phyloP scores from a whole-genome alignment of 2,888 invertebrate genomes.

The Harpagoxenus sublaevis region DNA sequence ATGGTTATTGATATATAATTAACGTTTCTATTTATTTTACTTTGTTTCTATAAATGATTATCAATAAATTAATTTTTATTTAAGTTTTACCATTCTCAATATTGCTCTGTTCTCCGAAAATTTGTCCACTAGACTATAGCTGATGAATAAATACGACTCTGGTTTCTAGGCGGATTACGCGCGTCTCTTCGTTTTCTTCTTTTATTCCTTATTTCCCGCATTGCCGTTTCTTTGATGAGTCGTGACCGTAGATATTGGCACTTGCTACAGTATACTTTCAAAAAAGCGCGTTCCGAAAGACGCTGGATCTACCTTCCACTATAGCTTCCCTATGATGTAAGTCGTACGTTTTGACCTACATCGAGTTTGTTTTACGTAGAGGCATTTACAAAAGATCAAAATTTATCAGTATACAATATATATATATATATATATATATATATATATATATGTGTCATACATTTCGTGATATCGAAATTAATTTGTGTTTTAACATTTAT shows the following conservation, averaged over 20 bases:
- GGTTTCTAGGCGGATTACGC: neutral
- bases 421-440: too few species aligned
- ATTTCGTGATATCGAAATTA: neutral
- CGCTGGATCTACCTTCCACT: neutral
- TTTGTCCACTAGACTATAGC: neutral
- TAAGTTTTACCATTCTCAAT: neutral
- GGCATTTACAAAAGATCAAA: neutral
- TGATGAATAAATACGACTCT: constrained; percentile 9
- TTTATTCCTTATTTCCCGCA: constrained; percentile 34
- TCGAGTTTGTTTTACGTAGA: constrained; percentile 2
- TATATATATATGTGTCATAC: neutral
- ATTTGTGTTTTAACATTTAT: constrained; percentile 7
- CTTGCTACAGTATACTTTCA: constrained; percentile 48
- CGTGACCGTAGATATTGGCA: constrained; percentile 26
- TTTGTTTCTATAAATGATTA: neutral
- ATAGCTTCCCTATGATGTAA: neutral
- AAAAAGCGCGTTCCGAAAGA: constrained; percentile 39
- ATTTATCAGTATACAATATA: neutral
- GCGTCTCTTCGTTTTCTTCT: neutral
- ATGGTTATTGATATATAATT: neutral
- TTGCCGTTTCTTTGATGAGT: constrained; percentile 57
- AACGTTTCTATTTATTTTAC: neutral
- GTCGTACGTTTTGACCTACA: constrained; percentile 1
- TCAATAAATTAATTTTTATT: constrained; percentile 1
- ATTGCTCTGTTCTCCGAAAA: neutral